Evolutionary conservation across 2,888 invertebrate species (phyloP).

Genomic region (Quadroppia sp.): DNA sequence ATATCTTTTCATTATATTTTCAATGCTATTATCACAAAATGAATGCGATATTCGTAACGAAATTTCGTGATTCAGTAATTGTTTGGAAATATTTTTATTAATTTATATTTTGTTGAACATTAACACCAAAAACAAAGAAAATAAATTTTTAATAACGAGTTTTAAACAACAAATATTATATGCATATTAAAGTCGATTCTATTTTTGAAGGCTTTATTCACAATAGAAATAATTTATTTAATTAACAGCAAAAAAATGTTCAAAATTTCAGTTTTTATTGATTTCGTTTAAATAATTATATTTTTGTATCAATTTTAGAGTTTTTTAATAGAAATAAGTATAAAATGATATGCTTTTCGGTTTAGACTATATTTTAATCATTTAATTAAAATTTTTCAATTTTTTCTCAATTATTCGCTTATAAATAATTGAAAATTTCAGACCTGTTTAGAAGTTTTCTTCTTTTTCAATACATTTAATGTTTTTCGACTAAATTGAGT

Average conservation of each 20-base stretch:
- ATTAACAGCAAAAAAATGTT: too few relatives aligned
- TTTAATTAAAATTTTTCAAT: conserved; percentile 1
- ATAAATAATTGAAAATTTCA: conserved; percentile 6
- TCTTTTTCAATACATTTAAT: not conserved
- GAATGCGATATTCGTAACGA: conserved; percentile 20
- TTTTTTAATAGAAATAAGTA: too few relatives aligned
- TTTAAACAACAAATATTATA: conserved; percentile 1
- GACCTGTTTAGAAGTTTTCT: conserved; percentile 16
- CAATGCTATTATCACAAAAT: not conserved
- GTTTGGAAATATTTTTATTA: not conserved
- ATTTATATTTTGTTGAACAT: not conserved
- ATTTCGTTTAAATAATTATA: not conserved
- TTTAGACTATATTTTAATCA: not conserved
- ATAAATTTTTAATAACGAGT: not conserved
- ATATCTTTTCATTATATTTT: conserved; percentile 8
- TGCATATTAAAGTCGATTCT: too few relatives aligned
- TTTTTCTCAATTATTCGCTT: not conserved
- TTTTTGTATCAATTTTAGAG: not conserved
- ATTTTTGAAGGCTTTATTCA: too few relatives aligned
- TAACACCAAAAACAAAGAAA: conserved; percentile 24
- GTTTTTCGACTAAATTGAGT: conserved; percentile 22
- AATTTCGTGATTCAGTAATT: conserved; percentile 27
- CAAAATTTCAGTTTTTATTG: too few relatives aligned
- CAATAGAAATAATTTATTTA: too few relatives aligned
- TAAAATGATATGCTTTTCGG: too few relatives aligned